These are phyloP conservation scores for Ptyas mucosa DNA, from an alignment of 2,113 vertebrate genomes.

Conservation along the genomic window DNA sequence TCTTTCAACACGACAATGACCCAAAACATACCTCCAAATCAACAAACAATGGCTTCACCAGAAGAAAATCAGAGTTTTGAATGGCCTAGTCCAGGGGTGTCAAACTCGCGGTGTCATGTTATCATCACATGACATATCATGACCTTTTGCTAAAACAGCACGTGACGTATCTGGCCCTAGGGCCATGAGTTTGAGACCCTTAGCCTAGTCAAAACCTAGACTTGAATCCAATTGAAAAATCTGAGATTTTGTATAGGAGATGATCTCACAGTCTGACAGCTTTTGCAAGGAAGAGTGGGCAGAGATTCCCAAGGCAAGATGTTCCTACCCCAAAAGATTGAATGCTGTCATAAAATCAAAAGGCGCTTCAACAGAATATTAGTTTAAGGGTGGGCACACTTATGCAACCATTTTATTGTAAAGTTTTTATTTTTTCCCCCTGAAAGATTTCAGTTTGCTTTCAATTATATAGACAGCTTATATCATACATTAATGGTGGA, in stretches of 20 bases:
- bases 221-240: background rate
- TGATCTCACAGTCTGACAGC: background rate
- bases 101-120: too few species aligned
- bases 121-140: too few species aligned
- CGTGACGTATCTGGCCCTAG: too few species aligned
- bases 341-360: background rate
- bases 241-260: background rate
- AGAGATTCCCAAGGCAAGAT: background rate
- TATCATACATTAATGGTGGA: background rate
- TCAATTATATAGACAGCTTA: background rate
- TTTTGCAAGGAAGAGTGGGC: background rate
- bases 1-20: background rate
- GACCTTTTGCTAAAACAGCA: too few species aligned
- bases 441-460: background rate
- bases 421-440: background rate
- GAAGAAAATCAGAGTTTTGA: background rate
- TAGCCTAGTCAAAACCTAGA: background rate
- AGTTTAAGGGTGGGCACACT: background rate
- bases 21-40: background rate
- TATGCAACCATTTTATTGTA: background rate
- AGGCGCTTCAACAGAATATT: background rate
- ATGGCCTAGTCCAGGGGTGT: too few species aligned
- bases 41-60: background rate
- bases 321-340: background rate
- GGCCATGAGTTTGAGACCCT: too few species aligned